These are phyloP conservation scores for Meloe dianella DNA, from an alignment of 2,888 invertebrate species.

Conservation along the genomic window DNA sequence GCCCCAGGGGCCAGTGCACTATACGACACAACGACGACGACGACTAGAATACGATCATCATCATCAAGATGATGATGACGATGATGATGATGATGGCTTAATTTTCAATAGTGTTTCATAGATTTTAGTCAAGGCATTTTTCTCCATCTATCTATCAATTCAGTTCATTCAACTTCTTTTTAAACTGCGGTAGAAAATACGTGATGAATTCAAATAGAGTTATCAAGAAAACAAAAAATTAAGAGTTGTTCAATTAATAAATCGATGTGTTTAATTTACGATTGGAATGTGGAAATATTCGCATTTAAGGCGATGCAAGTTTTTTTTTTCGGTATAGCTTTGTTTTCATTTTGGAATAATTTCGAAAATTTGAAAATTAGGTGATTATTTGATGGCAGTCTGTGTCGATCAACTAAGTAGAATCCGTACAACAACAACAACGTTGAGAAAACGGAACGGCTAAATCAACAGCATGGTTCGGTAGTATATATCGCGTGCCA, in stretches of 20 bases:
- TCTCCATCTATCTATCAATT: not conserved
- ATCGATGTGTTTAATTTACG: slow-evolving; percentile 41
- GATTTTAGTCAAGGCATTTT: slow-evolving; percentile 21
- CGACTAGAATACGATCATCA: not conserved
- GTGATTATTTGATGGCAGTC: not conserved
- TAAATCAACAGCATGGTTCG: slow-evolving; percentile 46
- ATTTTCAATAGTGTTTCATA: slow-evolving; percentile 36
- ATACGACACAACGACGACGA: slow-evolving; percentile 30
- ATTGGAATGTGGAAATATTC: slow-evolving; percentile 18
- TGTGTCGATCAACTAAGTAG: slow-evolving; percentile 7
- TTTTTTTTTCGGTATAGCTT: too few relatives aligned
- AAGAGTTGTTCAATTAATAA: slow-evolving; percentile 36
- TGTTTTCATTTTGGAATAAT: not conserved
- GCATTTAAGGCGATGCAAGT: slow-evolving; percentile 12
- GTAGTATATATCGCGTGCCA: slow-evolving; percentile 59
- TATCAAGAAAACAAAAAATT: not conserved
- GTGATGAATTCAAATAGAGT: not conserved
- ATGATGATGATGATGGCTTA: slow-evolving; percentile 42
- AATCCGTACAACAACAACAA: not conserved
- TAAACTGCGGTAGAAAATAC: not conserved
- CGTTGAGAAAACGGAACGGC: slow-evolving; percentile 31
- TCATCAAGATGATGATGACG: slow-evolving; percentile 15
- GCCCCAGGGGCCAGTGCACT: slow-evolving; percentile 32
- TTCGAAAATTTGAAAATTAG: not conserved
- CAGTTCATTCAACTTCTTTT: slow-evolving; percentile 7